phyloP scores from a whole-genome alignment of 2,888 invertebrate genomes.

The Trachelus tabidus region DNA sequence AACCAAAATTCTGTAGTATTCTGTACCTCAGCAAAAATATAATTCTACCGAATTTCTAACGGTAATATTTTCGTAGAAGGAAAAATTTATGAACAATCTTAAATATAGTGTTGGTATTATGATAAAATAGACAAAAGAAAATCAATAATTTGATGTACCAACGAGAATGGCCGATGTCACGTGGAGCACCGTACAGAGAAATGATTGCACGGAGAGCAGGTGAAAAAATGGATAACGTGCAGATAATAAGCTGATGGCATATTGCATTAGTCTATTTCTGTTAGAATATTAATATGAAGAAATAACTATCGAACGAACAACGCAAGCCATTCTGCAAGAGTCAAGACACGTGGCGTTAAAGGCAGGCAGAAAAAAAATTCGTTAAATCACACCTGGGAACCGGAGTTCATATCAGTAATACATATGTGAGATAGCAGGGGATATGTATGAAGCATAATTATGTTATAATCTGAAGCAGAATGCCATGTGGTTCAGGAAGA shows the following conservation, averaged over 20 bases:
- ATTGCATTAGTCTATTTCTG: neutral
- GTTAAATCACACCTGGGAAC: neutral
- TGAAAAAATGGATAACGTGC: neutral
- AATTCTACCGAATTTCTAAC: neutral
- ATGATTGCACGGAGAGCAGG: neutral
- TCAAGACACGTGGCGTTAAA: neutral
- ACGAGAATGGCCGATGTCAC: neutral
- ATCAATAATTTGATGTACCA: neutral
- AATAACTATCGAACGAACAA: neutral
- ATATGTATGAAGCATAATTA: neutral
- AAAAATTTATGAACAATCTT: neutral
- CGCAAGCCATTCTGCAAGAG: neutral
- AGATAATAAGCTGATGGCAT: neutral
- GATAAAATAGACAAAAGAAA: neutral
- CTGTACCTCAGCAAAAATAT: neutral
- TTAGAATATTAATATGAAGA: neutral
- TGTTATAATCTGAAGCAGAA: neutral
- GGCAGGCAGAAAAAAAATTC: neutral
- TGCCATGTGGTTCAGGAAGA: neutral
- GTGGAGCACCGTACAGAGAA: neutral
- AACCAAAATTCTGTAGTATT: neutral
- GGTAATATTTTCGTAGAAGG: neutral
- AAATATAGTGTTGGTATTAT: neutral
- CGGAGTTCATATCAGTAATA: neutral
- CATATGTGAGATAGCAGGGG: neutral